Evolutionary conservation across 2,888 invertebrate species (phyloP).

Genomic region (Notodonta ziczac): DNA sequence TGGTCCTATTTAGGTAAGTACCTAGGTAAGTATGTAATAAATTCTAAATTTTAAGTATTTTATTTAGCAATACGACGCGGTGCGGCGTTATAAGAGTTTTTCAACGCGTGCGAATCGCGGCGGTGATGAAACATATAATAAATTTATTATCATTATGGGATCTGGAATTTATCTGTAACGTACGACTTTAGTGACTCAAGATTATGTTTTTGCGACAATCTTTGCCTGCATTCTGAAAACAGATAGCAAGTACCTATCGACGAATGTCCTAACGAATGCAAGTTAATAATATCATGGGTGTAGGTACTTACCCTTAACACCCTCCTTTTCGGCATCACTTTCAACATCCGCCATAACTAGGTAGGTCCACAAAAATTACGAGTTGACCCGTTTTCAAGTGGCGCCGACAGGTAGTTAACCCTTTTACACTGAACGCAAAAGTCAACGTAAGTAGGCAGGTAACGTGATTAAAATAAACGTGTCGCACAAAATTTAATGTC

Average conservation of each 20-base stretch:
- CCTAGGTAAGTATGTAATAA: too few relatives aligned
- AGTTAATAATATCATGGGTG: too few relatives aligned
- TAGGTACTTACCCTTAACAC: slow-evolving; percentile 32
- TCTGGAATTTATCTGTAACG: background rate
- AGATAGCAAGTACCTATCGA: too few relatives aligned
- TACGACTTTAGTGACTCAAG: background rate
- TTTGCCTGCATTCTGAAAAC: too few relatives aligned
- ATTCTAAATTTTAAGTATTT: too few relatives aligned
- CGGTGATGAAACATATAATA: background rate
- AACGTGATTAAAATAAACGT: slow-evolving; percentile 29
- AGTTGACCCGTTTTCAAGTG: too few relatives aligned
- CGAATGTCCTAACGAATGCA: too few relatives aligned
- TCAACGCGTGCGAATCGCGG: background rate
- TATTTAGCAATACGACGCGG: background rate
- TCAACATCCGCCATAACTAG: slow-evolving; percentile 52
- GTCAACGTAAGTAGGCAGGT: slow-evolving; percentile 25
- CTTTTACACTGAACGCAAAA: slow-evolving; percentile 23
- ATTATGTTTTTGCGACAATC: too few relatives aligned
- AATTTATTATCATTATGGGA: background rate
- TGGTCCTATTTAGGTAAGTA: too few relatives aligned
- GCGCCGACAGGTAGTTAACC: too few relatives aligned
- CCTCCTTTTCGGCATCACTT: slow-evolving; percentile 37
- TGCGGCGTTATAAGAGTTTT: background rate
- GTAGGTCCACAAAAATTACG: slow-evolving; percentile 17
- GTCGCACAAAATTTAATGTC: slow-evolving; percentile 27